Evolutionary conservation across 2,888 invertebrate species (phyloP).

Genomic region (Polyommatus icarus): DNA sequence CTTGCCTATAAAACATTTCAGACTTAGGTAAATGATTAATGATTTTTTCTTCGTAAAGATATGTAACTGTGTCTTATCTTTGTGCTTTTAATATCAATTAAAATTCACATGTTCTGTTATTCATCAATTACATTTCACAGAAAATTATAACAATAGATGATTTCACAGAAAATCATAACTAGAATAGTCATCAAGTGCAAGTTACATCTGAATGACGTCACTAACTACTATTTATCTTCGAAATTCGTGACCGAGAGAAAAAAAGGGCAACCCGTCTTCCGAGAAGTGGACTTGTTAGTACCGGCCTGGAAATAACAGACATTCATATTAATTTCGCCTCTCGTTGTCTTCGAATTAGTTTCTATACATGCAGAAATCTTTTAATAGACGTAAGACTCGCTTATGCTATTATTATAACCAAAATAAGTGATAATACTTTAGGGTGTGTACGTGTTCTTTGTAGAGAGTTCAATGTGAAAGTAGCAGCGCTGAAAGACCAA

Average conservation of each 20-base stretch:
- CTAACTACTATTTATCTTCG: constrained; percentile 66
- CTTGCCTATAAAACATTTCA: not conserved
- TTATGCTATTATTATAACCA: too few species aligned
- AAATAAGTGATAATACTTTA: too few species aligned
- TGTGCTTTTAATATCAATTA: too few species aligned
- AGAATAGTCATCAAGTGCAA: not conserved
- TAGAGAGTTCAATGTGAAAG: too few species aligned
- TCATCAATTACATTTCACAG: too few species aligned
- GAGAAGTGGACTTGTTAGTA: constrained; percentile 70
- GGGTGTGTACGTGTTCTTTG: too few species aligned
- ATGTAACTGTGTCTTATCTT: too few species aligned
- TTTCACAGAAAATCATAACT: not conserved
- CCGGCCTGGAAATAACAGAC: constrained; percentile 49
- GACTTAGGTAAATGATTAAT: not conserved
- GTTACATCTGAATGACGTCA: constrained; percentile 55
- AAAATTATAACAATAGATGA: too few species aligned
- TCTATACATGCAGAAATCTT: not conserved
- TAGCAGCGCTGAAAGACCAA: too few species aligned
- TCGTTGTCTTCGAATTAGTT: constrained; percentile 9
- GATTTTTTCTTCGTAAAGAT: too few species aligned
- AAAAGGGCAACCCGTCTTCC: constrained; percentile 56
- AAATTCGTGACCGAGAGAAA: constrained; percentile 61
- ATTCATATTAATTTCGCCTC: constrained; percentile 11
- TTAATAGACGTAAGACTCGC: too few species aligned
- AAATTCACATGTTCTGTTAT: too few species aligned